phyloP scores from a whole-genome alignment of 1,140 invertebrate species.

The Aethina tumida region DNA sequence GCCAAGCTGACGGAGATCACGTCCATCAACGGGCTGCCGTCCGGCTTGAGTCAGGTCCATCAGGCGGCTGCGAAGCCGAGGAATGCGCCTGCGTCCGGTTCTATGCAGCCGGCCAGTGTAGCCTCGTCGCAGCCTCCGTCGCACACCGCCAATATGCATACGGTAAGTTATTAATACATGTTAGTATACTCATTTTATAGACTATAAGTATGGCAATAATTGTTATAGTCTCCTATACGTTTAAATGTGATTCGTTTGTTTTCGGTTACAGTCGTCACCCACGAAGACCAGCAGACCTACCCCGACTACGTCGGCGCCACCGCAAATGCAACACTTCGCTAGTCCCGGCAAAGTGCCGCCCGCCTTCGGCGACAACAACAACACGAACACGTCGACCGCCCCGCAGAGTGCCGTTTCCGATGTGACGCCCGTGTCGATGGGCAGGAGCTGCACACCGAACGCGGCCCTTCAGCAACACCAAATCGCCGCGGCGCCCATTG shows the following conservation, averaged over 20 bases:
- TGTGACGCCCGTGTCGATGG: background rate
- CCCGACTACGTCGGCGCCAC: slow-evolving; percentile 40
- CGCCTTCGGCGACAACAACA: slow-evolving; percentile 16
- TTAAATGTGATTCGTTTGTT: too few species aligned
- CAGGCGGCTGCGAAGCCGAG: slow-evolving; percentile 1
- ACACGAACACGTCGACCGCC: slow-evolving; percentile 10
- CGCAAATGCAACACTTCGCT: slow-evolving; percentile 36
- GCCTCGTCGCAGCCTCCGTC: slow-evolving; percentile 15
- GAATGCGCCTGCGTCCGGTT: slow-evolving; percentile 6
- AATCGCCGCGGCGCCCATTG: too few species aligned
- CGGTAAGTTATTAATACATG: too few species aligned
- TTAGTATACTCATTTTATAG: too few species aligned
- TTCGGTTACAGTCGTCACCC: slow-evolving; percentile 39
- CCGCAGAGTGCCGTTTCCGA: slow-evolving; percentile 4
- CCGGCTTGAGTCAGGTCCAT: slow-evolving; percentile 1
- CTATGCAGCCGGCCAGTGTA: slow-evolving; percentile 6
- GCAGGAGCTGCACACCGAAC: slow-evolving; percentile 14
- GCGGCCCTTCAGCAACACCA: slow-evolving; percentile 9
- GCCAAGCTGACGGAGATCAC: slow-evolving; percentile 45
- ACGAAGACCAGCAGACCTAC: slow-evolving; percentile 43
- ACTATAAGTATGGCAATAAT: too few species aligned
- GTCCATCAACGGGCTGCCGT: slow-evolving; percentile 1
- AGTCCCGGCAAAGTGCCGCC: slow-evolving; percentile 33
- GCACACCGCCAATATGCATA: background rate
- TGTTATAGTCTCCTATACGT: too few species aligned